These are phyloP conservation scores for Lapara coniferarum DNA, from an alignment of 2,888 invertebrate species.

Conservation along the genomic window DNA sequence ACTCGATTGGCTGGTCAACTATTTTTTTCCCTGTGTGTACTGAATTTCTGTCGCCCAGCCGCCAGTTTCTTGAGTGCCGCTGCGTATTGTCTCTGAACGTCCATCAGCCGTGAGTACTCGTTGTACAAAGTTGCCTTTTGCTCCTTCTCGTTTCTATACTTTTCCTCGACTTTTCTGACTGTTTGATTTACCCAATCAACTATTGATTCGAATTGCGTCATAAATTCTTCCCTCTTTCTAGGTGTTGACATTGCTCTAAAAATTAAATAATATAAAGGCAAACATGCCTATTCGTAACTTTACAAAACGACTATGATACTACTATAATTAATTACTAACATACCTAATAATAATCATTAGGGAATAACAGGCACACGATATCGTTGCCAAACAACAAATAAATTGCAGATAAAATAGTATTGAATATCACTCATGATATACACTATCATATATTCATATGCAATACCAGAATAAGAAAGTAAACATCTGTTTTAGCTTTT, in stretches of 20 bases:
- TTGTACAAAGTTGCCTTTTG: conserved; percentile 63
- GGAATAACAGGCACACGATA: too few relatives aligned
- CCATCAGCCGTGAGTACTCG: conserved; percentile 72
- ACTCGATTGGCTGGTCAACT: conserved; percentile 10
- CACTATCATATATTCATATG: too few relatives aligned
- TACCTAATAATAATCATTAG: too few relatives aligned
- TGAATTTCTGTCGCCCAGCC: conserved; percentile 62
- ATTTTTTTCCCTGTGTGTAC: conserved; percentile 30
- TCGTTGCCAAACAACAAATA: too few relatives aligned
- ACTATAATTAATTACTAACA: too few relatives aligned
- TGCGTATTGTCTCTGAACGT: conserved; percentile 76
- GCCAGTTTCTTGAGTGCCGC: conserved; percentile 73
- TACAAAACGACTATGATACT: too few relatives aligned
- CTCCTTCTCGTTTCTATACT: conserved; percentile 72
- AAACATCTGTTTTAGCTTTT: too few relatives aligned
- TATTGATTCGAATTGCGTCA: conserved; percentile 94
- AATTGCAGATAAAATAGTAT: too few relatives aligned
- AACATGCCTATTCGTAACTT: too few relatives aligned
- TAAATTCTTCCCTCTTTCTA: conserved; percentile 93
- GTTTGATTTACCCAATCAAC: conserved; percentile 95
- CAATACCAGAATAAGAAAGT: too few relatives aligned
- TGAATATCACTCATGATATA: too few relatives aligned
- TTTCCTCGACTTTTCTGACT: conserved; percentile 88
- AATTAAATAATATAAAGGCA: conserved; percentile 19
- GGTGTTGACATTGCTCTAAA: conserved; percentile 91